Evolutionary conservation across 2,888 invertebrate genomes (phyloP).

Genomic region (Crocallis elinguaria): DNA sequence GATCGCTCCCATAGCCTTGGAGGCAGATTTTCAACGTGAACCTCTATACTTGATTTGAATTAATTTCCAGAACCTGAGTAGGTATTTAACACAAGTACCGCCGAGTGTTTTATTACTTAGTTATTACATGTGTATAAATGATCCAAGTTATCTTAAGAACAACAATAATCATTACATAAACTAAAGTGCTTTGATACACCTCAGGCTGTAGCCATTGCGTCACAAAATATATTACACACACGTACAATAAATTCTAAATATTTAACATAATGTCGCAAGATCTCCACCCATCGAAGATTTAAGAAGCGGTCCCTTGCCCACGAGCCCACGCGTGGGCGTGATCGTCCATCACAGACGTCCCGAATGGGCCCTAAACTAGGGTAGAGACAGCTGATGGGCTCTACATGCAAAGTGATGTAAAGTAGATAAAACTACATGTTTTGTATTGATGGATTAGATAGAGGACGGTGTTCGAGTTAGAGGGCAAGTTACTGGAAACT

Average conservation of each 20-base stretch:
- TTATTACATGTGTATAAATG: too few species aligned
- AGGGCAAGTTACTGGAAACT: neutral
- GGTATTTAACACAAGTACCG: too few species aligned
- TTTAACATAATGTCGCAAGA: neutral
- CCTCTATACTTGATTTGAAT: too few species aligned
- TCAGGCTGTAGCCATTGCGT: neutral
- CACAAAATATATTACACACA: neutral
- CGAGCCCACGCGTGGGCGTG: slow-evolving; percentile 17
- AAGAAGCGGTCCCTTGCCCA: neutral
- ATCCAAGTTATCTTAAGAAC: too few species aligned
- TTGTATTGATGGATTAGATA: slow-evolving; percentile 1
- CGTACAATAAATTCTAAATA: neutral
- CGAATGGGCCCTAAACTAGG: slow-evolving; percentile 19
- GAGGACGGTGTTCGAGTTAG: slow-evolving; percentile 3
- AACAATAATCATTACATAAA: too few species aligned
- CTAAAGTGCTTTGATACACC: neutral
- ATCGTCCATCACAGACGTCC: slow-evolving; percentile 5
- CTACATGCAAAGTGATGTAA: slow-evolving; percentile 21
- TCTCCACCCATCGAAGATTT: neutral
- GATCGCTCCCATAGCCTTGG: too few species aligned
- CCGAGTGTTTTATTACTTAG: too few species aligned
- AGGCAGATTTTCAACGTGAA: too few species aligned
- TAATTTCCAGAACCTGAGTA: too few species aligned
- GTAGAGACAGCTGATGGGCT: slow-evolving; percentile 18
- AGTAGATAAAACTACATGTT: slow-evolving; percentile 1